Conservation (phyloP, 1,140 invertebrate species). For the Zeugodacus cucurbitae region DNA sequence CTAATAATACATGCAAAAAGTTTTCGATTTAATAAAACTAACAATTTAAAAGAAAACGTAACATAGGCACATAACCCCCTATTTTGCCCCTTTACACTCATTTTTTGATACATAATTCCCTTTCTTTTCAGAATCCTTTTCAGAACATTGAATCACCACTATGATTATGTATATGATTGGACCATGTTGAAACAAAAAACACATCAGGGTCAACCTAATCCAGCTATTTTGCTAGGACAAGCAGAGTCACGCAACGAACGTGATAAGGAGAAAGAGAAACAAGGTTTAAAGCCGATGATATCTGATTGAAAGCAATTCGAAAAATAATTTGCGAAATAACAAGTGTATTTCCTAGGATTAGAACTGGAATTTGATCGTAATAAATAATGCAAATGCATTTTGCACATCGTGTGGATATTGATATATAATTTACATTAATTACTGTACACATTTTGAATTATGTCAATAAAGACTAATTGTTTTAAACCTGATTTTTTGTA, state of each 20-base stretch:
- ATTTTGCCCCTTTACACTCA: no score
- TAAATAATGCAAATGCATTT: slow-evolving; percentile 41
- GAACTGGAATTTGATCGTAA: slow-evolving; percentile 39
- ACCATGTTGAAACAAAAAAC: slow-evolving; percentile 96
- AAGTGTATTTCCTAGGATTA: slow-evolving; percentile 34
- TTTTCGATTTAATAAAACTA: no score
- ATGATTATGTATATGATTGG: slow-evolving; percentile 99
- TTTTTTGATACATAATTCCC: no score
- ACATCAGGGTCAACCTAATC: slow-evolving; percentile 62
- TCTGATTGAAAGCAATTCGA: slow-evolving; percentile 55
- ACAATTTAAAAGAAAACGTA: no score
- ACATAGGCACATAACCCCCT: no score
- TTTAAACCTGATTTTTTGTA: not conserved
- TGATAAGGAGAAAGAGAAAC: slow-evolving; percentile 64
- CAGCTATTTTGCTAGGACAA: slow-evolving; percentile 59
- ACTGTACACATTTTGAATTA: slow-evolving; percentile 45
- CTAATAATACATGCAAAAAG: no score
- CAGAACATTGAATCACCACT: slow-evolving; percentile 98
- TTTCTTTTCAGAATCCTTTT: slow-evolving; percentile 95
- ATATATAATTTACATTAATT: slow-evolving; percentile 43
- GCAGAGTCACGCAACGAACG: slow-evolving; percentile 53
- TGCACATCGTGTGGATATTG: slow-evolving; percentile 39
- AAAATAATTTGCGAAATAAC: slow-evolving; percentile 37
- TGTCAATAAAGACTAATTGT: slow-evolving; percentile 46
- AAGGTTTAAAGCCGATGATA: slow-evolving; percentile 58